Evolutionary conservation across 1,140 invertebrate genomes (phyloP).

Genomic region (Aporrectodea caliginosa): DNA sequence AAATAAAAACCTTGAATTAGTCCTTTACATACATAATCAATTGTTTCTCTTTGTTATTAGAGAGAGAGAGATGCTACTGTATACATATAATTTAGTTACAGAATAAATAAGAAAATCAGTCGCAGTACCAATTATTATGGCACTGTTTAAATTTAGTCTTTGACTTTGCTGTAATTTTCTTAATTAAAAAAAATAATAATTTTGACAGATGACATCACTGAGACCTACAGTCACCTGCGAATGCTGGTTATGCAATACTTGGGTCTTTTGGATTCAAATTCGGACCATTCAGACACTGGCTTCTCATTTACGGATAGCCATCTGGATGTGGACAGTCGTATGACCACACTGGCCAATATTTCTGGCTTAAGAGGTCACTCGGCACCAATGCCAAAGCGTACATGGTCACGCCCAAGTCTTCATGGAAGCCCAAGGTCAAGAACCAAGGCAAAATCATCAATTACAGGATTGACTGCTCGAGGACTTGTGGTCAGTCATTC

Average conservation of each 20-base stretch:
- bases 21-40: too few relatives aligned
- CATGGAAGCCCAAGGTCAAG: neutral
- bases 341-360: neutral
- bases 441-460: neutral
- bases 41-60: too few relatives aligned
- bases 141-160: neutral
- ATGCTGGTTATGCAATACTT: conserved; percentile 54
- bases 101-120: too few relatives aligned
- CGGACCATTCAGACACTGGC: neutral
- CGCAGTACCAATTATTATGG: too few relatives aligned
- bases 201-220: conserved; percentile 50
- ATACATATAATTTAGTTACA: too few relatives aligned
- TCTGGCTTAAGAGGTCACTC: neutral
- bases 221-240: conserved; percentile 48
- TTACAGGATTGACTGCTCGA: neutral
- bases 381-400: neutral
- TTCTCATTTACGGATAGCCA: neutral
- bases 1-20: too few relatives aligned
- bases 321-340: neutral
- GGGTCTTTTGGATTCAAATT: conserved; percentile 38
- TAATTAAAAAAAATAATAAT: neutral
- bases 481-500: neutral
- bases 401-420: neutral
- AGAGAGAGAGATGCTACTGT: too few relatives aligned
- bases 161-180: conserved; percentile 4